Conservation (phyloP, 2,797 vertebrate species). For the Phyllotis vaccarum region DNA sequence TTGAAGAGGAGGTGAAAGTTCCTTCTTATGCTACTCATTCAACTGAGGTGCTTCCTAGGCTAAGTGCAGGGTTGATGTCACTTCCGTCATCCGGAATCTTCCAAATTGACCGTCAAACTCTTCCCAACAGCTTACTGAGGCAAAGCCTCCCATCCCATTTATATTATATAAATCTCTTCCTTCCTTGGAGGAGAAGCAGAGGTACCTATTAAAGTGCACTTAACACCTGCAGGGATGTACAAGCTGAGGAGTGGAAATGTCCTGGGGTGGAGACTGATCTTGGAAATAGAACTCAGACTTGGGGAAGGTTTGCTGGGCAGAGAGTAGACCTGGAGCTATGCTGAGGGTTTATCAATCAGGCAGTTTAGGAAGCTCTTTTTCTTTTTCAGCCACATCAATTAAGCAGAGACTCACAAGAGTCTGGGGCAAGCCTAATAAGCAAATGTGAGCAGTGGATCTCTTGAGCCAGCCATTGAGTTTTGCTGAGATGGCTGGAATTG, state of each 20-base stretch:
- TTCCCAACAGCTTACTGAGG: conserved; percentile 59
- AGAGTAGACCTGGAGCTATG: conserved; percentile 29
- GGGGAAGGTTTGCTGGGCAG: neutral
- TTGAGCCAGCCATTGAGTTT: neutral
- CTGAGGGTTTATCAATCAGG: conserved; percentile 55
- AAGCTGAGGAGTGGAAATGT: conserved; percentile 39
- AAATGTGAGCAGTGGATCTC: neutral
- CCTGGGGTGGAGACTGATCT: conserved; percentile 45
- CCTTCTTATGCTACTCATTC: neutral
- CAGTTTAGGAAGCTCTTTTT: conserved; percentile 46
- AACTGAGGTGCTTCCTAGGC: conserved; percentile 46
- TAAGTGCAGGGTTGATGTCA: conserved; percentile 61
- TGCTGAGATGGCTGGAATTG: conserved; percentile 25
- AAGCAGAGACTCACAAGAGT: neutral
- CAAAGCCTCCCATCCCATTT: conserved; percentile 58
- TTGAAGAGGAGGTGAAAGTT: conserved; percentile 32
- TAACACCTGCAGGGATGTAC: conserved; percentile 43
- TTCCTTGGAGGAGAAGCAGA: conserved; percentile 76
- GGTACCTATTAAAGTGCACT: conserved; percentile 47
- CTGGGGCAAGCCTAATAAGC: neutral
- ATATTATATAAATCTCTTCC: conserved; percentile 73
- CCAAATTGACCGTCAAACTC: conserved; percentile 70
- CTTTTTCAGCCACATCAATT: conserved; percentile 34
- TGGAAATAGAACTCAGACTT: neutral
- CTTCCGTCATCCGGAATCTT: conserved; percentile 56